Conservation (phyloP, 2,888 invertebrate species). For the Clunio marinus region DNA sequence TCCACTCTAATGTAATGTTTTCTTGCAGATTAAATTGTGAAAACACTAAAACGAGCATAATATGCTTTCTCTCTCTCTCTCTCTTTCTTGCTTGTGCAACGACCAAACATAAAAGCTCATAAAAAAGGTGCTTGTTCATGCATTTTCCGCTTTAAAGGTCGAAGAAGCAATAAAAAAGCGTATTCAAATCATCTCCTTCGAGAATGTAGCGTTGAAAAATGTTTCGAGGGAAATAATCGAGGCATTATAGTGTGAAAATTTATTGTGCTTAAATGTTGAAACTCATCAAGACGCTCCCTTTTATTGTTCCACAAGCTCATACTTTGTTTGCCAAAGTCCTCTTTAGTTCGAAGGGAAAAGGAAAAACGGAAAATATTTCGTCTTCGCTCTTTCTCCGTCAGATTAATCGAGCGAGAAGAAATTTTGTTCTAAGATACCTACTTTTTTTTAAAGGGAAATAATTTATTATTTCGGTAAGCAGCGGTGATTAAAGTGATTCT, state of each 20-base stretch:
- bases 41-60: neutral
- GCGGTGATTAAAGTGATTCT: constrained; percentile 1
- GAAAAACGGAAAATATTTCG: neutral
- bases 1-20: no score
- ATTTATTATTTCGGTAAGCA: constrained; percentile 17
- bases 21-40: no score
- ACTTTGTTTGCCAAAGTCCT: neutral
- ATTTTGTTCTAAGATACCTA: neutral
- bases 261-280: neutral
- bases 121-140: neutral
- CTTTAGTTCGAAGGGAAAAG: neutral
- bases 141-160: neutral
- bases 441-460: neutral
- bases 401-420: neutral
- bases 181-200: constrained; percentile 13
- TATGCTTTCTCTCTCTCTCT: no score
- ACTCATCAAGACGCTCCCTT: neutral
- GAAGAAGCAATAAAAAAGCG: neutral
- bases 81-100: neutral
- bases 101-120: neutral
- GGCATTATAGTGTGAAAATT: constrained; percentile 5
- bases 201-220: neutral
- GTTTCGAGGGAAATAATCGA: neutral
- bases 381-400: neutral
- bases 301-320: neutral